Percentiles rank a stretch among this genome's conserved stretches.
These are phyloP conservation scores for Gymnocypris eckloni DNA, from an alignment of 2,797 vertebrate species.

Conservation along the genomic window DNA sequence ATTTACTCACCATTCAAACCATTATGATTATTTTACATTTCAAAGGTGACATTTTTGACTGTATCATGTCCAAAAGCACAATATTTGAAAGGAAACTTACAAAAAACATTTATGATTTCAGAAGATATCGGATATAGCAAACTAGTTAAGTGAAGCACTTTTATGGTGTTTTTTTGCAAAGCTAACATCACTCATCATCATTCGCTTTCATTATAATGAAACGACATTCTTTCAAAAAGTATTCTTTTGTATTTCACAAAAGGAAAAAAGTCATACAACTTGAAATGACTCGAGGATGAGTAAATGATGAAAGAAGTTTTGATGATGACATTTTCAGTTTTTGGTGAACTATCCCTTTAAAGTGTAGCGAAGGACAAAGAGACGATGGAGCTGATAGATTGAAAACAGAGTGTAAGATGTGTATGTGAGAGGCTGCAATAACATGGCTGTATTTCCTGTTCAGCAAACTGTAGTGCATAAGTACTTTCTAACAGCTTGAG, in stretches of 20 bases:
- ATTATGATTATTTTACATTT: too few species aligned
- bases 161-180: too few species aligned
- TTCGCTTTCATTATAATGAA: too few species aligned
- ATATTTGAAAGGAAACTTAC: too few species aligned
- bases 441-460: slow-evolving; percentile 1
- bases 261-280: neutral
- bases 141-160: too few species aligned
- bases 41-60: too few species aligned
- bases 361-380: neutral
- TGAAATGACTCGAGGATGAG: neutral
- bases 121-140: too few species aligned
- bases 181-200: too few species aligned
- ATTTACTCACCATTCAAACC: too few species aligned
- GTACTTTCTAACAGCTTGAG: neutral
- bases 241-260: neutral
- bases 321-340: slow-evolving; percentile 1
- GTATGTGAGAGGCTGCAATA: neutral
- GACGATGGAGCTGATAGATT: neutral
- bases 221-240: neutral
- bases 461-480: neutral
- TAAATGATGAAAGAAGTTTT: neutral
- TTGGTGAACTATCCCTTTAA: neutral
- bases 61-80: too few species aligned
- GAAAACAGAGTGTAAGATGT: neutral
- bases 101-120: too few species aligned